phyloP scores from a whole-genome alignment of 2,797 vertebrate genomes.

The Botia kubotai region DNA sequence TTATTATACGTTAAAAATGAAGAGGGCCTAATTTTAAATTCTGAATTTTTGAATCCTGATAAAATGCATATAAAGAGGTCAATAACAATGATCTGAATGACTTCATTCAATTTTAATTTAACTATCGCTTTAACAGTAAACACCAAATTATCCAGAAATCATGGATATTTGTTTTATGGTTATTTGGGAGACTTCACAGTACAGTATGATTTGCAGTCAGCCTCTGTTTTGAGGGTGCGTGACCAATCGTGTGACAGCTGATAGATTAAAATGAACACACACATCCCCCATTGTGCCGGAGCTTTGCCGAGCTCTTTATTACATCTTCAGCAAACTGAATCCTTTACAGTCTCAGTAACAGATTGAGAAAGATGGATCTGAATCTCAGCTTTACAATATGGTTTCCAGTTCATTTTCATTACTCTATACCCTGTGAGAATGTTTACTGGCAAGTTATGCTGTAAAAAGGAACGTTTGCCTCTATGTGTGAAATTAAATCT shows the following conservation, averaged over 20 bases:
- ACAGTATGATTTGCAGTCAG: slow-evolving; percentile 28
- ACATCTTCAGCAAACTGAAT: slow-evolving; percentile 58
- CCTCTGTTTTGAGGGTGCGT: slow-evolving; percentile 13
- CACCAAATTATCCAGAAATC: neutral
- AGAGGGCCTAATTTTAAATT: too few relatives aligned
- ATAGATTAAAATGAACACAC: slow-evolving; percentile 42
- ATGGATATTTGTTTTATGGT: slow-evolving; percentile 13
- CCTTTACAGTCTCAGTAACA: slow-evolving; percentile 58
- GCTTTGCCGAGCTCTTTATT: slow-evolving; percentile 50
- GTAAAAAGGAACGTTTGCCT: slow-evolving; percentile 56
- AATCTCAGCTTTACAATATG: slow-evolving; percentile 49
- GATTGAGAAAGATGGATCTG: slow-evolving; percentile 48
- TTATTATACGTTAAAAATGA: neutral
- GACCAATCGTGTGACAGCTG: slow-evolving; percentile 35
- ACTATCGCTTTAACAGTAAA: neutral
- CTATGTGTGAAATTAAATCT: slow-evolving; percentile 63
- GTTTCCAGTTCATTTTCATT: slow-evolving; percentile 58
- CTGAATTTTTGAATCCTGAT: too few relatives aligned
- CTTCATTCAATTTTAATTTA: neutral
- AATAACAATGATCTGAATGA: too few relatives aligned
- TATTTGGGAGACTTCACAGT: slow-evolving; percentile 15
- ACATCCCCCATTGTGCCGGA: slow-evolving; percentile 44
- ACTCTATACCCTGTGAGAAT: slow-evolving; percentile 29
- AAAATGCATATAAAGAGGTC: too few relatives aligned
- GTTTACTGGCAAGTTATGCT: slow-evolving; percentile 46